Percentiles rank a stretch among this genome's conserved stretches.
phyloP scores from a whole-genome alignment of 1,140 invertebrate genomes.

The Arctopsyche grandis region DNA sequence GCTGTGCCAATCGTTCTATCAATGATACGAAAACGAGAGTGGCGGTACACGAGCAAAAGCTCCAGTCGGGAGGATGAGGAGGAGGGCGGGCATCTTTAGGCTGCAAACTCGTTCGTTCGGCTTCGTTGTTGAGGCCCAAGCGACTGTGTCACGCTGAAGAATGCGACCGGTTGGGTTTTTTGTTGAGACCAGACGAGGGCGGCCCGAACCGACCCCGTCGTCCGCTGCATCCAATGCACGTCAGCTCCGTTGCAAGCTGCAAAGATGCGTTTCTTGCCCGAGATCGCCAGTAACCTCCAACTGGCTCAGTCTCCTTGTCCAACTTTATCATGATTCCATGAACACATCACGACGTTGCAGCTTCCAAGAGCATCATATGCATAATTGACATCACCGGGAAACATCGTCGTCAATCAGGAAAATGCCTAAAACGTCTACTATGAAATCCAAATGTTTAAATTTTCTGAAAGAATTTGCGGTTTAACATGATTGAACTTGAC shows the following conservation, averaged over 20 bases:
- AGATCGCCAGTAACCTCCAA: neutral
- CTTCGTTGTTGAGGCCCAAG: slow-evolving; percentile 20
- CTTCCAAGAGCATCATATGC: too few relatives aligned
- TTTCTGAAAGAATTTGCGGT: too few relatives aligned
- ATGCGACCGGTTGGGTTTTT: slow-evolving; percentile 49
- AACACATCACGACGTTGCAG: too few relatives aligned
- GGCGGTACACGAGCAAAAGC: slow-evolving; percentile 6
- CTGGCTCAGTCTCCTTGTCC: neutral
- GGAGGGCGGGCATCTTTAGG: neutral
- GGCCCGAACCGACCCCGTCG: neutral
- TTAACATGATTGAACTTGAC: too few relatives aligned
- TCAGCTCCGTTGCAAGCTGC: neutral
- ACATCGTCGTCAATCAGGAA: too few relatives aligned
- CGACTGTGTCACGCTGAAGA: slow-evolving; percentile 50
- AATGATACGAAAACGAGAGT: slow-evolving; percentile 50
- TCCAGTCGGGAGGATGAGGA: neutral
- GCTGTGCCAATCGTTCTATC: neutral
- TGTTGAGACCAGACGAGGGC: slow-evolving; percentile 40
- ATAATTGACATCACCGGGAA: too few relatives aligned
- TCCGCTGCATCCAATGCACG: slow-evolving; percentile 2
- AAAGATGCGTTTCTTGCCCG: slow-evolving; percentile 13
- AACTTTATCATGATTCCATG: too few relatives aligned
- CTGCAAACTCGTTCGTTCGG: slow-evolving; percentile 33
- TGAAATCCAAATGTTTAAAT: too few relatives aligned
- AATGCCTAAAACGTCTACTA: too few relatives aligned